A percentile compares a stretch with the other conserved stretches of the same genome.
Conservation (phyloP, 1,140 invertebrate genomes). For the Pomacea maculata region DNA sequence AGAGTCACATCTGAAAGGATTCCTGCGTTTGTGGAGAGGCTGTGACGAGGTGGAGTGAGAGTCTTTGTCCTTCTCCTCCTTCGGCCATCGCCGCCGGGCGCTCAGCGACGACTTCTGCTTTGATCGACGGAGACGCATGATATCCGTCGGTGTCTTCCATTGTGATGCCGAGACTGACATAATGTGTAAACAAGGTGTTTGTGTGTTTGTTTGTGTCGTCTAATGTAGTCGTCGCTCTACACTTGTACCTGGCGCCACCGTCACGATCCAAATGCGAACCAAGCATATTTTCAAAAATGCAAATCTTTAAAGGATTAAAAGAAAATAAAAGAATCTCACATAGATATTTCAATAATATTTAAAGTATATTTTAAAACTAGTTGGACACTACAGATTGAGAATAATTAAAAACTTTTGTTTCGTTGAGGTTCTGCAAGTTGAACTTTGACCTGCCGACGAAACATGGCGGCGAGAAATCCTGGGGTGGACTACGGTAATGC, state of each 20-base stretch:
- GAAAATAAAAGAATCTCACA: neutral
- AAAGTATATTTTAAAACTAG: neutral
- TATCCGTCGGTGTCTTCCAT: conserved; percentile 43
- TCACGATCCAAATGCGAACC: neutral
- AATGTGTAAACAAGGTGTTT: neutral
- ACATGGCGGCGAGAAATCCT: conserved; percentile 45
- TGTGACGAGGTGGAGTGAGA: neutral
- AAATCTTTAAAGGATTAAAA: neutral
- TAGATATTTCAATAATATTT: neutral
- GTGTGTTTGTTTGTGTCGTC: too few species aligned
- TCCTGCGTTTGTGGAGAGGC: conserved; percentile 10
- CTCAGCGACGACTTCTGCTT: conserved; percentile 22
- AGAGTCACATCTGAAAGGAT: conserved; percentile 20
- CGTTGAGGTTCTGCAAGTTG: neutral
- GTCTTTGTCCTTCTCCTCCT: neutral
- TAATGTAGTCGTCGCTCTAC: too few species aligned
- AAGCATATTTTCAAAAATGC: neutral
- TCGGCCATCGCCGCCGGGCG: neutral
- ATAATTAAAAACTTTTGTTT: neutral
- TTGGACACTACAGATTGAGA: neutral
- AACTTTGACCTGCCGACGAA: neutral
- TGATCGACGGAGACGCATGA: conserved; percentile 34
- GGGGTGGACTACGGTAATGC: conserved; percentile 40
- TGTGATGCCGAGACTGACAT: conserved; percentile 27
- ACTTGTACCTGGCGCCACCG: neutral